phyloP scores from a whole-genome alignment of 2,797 vertebrate genomes.

The Macrochelys suwanniensis region DNA sequence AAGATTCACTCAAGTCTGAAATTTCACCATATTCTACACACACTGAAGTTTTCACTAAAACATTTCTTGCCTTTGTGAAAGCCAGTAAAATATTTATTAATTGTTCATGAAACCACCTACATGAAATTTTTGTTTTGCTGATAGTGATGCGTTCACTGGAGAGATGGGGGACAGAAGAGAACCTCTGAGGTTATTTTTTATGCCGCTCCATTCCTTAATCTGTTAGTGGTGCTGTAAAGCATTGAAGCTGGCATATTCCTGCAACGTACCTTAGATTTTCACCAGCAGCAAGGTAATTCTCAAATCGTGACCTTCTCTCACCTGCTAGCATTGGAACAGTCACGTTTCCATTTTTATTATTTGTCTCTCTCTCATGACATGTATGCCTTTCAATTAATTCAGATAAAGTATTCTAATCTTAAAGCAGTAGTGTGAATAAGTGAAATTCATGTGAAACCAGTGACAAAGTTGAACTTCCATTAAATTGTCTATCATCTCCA shows the following conservation, averaged over 20 bases:
- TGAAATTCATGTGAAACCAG: not conserved
- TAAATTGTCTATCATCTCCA: not conserved
- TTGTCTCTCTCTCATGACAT: not conserved
- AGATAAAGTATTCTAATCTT: not conserved
- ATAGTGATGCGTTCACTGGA: not conserved
- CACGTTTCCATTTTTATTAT: not conserved
- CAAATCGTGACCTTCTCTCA: not conserved
- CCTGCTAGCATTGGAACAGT: fast-evolving
- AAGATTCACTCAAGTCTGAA: not conserved
- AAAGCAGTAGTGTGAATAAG: not conserved
- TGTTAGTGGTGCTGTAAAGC: not conserved
- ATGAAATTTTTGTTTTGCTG: not conserved
- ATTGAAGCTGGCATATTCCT: not conserved
- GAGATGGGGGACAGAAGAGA: not conserved
- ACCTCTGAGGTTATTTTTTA: not conserved
- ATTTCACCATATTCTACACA: not conserved
- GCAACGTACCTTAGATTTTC: not conserved
- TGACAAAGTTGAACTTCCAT: not conserved
- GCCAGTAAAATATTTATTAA: not conserved
- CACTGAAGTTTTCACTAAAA: not conserved
- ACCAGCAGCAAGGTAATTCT: not conserved
- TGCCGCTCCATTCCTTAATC: not conserved
- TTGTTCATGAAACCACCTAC: not conserved
- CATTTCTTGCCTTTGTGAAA: not conserved
- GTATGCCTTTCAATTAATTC: not conserved